A percentile compares a stretch with the other conserved stretches of the same genome.
Evolutionary conservation across 2,888 invertebrate genomes (phyloP).

Genomic region (Lepidocyrtoides sp.): DNA sequence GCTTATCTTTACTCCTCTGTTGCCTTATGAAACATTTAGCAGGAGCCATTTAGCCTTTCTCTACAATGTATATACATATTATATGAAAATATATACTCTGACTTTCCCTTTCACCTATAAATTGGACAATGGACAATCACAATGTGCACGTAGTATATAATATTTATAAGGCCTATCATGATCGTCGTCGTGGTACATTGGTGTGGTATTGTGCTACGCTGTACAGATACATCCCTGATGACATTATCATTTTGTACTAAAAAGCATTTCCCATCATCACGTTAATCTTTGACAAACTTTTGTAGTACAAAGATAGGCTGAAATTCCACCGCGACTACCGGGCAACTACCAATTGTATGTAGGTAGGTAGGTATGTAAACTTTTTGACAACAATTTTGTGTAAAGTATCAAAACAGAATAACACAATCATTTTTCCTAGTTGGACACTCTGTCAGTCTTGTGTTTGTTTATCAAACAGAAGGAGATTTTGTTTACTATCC

Average conservation of each 20-base stretch:
- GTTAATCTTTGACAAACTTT: constrained; percentile 46
- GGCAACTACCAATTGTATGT: not conserved
- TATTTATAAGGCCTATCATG: not conserved
- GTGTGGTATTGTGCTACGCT: not conserved
- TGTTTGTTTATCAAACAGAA: not conserved
- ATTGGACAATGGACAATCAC: not conserved
- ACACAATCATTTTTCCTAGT: not conserved
- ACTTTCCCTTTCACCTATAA: not conserved
- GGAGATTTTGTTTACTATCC: not conserved
- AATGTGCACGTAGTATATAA: no score
- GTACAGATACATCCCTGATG: not conserved
- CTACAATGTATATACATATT: not conserved
- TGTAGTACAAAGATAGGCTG: constrained; percentile 8
- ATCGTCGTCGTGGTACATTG: not conserved
- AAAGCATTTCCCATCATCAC: constrained; percentile 25
- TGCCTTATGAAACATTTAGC: constrained; percentile 14
- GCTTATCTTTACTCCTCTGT: constrained; percentile 49
- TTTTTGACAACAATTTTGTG: not conserved
- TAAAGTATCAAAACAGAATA: not conserved
- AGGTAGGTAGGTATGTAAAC: no score
- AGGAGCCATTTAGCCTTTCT: not conserved
- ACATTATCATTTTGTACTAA: not conserved
- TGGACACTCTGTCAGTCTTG: not conserved
- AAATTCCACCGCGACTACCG: not conserved
- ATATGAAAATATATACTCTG: no score